Evolutionary conservation across 2,113 vertebrate genomes (phyloP), one percentile per base, ranked within the genome.

Genomic region (Procavia capensis): DNA sequence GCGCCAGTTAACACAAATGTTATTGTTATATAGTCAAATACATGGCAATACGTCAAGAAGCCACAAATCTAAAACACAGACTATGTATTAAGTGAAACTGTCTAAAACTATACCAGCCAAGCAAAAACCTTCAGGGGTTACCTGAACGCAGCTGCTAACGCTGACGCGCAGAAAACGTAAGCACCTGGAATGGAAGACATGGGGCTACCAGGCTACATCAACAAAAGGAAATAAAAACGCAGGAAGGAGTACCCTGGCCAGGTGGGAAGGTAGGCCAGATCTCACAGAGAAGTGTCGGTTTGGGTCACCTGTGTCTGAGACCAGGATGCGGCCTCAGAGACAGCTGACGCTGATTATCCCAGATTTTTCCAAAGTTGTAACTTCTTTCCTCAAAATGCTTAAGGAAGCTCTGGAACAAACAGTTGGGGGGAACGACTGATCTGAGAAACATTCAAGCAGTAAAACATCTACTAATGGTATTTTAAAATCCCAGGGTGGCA

Each of bases 1-100:
- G 36, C 54, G 59, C 31, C 43, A 3, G 88, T 88, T 72, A 81
- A 94, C 88, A 91, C 75, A 94, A 94, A 93, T 22, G 75, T 84
- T 93, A 93, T 2, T 95, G 61, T 94, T 76, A 86, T 6, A 41
- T 2, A 95, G 92, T 94, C 88, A 96, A 82, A 91, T 75, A 54
- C 1, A 76, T 14, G 27, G 88, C 82, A 80, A 50, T 50, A 68
- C 36, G 81, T 90, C 93, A 90, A 88, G 82, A 92, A 75, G 90
- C 78, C 41, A 85, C 82, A 94, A 95, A 90, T 87, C 41, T 43
- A 90, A 97, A 93, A 34, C 57, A 89, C 90, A 93, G 29, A 68
- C 47, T 24, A 16, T 22, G n/a, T 5, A 76, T 75, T 68, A 88
- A 79, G n/a, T 14, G 5, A n/a, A 80, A 59, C 3, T 9, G 64